Base-by-base conservation (phyloP, 2,888 invertebrate species). In the Ennomos fuscantarius region DNA sequence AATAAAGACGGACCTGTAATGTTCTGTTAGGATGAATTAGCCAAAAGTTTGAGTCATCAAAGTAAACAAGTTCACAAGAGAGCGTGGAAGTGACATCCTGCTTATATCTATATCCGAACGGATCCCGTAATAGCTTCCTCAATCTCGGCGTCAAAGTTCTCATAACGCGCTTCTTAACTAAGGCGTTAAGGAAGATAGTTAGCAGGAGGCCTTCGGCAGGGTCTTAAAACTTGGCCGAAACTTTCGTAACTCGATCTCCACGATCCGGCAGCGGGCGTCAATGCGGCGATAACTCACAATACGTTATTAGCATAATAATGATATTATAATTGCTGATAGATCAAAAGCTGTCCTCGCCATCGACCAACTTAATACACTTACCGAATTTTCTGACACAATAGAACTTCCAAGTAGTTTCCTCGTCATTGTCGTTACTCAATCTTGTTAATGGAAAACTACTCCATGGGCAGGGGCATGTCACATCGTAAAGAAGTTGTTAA, bases 131-230 rank as follows among this genome's bases (percentile, higher is more conserved):
- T 92, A 88, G 91, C 90, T 90, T 90, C 89, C 87, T 90, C 90
- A 90, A 91, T 90, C 89, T 89, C 86, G 72, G 82, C 89, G 89
- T 89, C 89, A 88, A 91, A 91, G 91, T 91, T 90, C 90, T 91
- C 90, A 88, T 90, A 89, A 89, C 90, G 82, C 87, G 88, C 86
- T 89, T 87, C 89, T 91, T 90, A 91, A 89, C 87, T 90, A 88
- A 88, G 88, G 89, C 90, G 88, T 87, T 87, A 88, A 89, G 88
- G 88, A 89, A 88, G 87, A 89, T 91, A 92, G 87, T 84, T 91
- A 90, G 87, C 83, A 80, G 85, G 87, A 87, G 89, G 87, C 85
- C 87, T 88, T 89, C 84, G 82, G 82, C 79, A 80, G 86, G 89
- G 88, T 87, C 89, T 90, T 88, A 89, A 87, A 89, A 92, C 90